Conservation (phyloP, 2,797 vertebrate genomes). For the Hypotaenidia philippensis region DNA sequence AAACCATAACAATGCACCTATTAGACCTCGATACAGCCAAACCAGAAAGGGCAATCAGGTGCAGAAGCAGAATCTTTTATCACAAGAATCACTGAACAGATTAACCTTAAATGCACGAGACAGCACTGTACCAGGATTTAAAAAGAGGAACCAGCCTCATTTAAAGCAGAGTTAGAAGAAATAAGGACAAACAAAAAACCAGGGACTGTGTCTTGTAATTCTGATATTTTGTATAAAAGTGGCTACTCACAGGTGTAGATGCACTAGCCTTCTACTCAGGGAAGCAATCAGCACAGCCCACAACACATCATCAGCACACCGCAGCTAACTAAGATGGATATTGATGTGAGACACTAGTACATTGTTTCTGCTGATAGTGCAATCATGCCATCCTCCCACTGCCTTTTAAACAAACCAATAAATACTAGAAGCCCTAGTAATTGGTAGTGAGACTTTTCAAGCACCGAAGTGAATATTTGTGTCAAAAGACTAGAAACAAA, state of each 20-base stretch:
- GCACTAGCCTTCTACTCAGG: neutral
- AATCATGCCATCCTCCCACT: neutral
- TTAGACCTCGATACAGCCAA: neutral
- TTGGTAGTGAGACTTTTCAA: neutral
- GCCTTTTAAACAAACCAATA: neutral
- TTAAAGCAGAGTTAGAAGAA: neutral
- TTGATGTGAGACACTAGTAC: neutral
- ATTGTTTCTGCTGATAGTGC: neutral
- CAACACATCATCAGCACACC: neutral
- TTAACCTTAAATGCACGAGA: neutral
- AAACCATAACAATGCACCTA: neutral
- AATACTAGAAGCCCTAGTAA: neutral
- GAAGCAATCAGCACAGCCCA: neutral
- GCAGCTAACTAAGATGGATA: neutral
- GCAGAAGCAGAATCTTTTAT: neutral
- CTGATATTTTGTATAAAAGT: neutral
- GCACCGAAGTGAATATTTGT: neutral
- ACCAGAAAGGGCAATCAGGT: neutral
- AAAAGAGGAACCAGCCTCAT: neutral
- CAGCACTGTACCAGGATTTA: neutral
- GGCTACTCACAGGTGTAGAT: neutral
- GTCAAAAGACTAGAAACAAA: neutral
- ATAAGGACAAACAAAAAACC: neutral
- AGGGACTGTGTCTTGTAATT: neutral
- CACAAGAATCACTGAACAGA: neutral